Evolutionary conservation across 1,140 invertebrate species (phyloP).

Genomic region (Trinorchestia longiramus): DNA sequence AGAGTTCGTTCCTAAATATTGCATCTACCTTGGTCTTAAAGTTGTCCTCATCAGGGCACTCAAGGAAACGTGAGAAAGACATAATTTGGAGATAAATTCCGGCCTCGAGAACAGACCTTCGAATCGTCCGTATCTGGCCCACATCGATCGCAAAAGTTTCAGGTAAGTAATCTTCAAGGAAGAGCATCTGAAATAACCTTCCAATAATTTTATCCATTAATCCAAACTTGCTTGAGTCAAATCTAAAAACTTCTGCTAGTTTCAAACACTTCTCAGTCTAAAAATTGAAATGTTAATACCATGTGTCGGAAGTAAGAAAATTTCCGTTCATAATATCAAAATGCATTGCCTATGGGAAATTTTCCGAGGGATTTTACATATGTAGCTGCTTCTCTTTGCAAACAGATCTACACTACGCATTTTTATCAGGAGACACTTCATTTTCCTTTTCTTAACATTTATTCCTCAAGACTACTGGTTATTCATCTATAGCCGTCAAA

Average conservation of each 20-base stretch:
- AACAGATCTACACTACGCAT: neutral
- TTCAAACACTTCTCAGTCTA: neutral
- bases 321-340: neutral
- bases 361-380: neutral
- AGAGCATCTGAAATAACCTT: neutral
- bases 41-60: neutral
- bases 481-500: neutral
- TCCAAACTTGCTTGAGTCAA: neutral
- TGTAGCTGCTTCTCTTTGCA: neutral
- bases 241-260: neutral
- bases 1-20: neutral
- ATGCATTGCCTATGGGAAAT: neutral
- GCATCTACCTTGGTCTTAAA: neutral
- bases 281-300: neutral
- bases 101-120: neutral
- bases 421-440: neutral
- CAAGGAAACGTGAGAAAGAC: neutral
- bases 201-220: neutral
- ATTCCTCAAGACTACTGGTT: neutral
- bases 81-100: neutral
- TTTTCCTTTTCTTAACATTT: neutral
- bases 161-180: neutral
- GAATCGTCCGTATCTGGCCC: neutral
- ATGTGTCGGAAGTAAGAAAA: neutral
- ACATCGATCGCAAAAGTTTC: slow-evolving; percentile 13